A percentile compares a stretch with the other conserved stretches of the same genome.
These are phyloP conservation scores for Plestiodon gilberti DNA, from an alignment of 2,113 vertebrate species.

Conservation along the genomic window DNA sequence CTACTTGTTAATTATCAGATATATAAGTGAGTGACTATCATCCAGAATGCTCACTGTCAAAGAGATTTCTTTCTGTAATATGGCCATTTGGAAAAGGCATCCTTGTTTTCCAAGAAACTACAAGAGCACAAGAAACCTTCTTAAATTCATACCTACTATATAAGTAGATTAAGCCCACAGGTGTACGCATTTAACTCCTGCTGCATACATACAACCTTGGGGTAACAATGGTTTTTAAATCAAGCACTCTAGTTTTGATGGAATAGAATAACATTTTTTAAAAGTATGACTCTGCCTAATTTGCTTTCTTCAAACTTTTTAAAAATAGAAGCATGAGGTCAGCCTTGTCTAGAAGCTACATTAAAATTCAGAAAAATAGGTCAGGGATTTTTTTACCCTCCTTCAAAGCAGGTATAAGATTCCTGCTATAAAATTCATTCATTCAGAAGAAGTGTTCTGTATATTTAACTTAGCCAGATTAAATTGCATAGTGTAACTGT, in stretches of 20 bases:
- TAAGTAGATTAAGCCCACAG: background rate
- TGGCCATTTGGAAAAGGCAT: fast-evolving
- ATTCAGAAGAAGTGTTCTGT: fast-evolving
- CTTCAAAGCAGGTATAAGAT: fast-evolving
- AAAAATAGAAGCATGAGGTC: background rate
- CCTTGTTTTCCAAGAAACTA: background rate
- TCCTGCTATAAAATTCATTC: no score
- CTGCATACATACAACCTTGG: no score
- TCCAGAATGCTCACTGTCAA: background rate
- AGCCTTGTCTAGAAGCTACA: conserved; percentile 6
- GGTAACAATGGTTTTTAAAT: no score
- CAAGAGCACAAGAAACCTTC: fast-evolving
- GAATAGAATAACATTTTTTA: background rate
- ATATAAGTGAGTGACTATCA: background rate
- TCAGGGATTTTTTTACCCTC: background rate
- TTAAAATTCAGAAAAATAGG: conserved; percentile 19
- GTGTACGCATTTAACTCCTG: no score
- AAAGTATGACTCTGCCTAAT: background rate
- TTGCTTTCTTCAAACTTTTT: background rate
- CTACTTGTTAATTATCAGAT: background rate
- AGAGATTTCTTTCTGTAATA: background rate
- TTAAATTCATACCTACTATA: fast-evolving
- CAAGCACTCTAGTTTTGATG: background rate
- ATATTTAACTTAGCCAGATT: background rate
- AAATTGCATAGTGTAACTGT: background rate